A percentile compares a stretch with the other conserved stretches of the same genome.
Evolutionary conservation across 2,888 invertebrate species (phyloP).

Genomic region (Physocephala rufipes): DNA sequence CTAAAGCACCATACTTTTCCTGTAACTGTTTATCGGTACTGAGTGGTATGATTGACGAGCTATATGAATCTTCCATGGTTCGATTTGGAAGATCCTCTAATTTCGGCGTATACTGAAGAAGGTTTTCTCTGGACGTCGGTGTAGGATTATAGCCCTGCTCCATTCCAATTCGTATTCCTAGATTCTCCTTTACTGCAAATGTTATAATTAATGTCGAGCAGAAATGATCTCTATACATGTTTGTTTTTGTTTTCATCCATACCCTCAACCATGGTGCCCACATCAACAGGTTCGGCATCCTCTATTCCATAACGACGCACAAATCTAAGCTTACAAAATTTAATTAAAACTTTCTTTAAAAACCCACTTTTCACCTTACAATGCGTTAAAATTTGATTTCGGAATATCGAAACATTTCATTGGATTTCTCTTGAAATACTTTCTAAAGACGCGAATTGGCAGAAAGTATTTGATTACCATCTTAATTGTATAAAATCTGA

Average conservation of each 20-base stretch:
- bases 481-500: too few species aligned
- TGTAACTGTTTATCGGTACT: constrained; percentile 69
- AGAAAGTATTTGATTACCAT: too few species aligned
- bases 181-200: constrained; percentile 45
- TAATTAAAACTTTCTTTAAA: not conserved
- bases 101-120: constrained; percentile 69
- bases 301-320: constrained; percentile 40
- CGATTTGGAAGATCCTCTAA: constrained; percentile 71
- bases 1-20: constrained; percentile 72
- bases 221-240: not conserved
- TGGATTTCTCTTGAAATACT: too few species aligned
- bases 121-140: constrained; percentile 67
- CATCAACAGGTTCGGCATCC: constrained; percentile 36
- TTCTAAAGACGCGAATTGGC: too few species aligned
- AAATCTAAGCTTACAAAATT: not conserved
- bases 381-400: too few species aligned
- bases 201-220: too few species aligned
- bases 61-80: constrained; percentile 74
- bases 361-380: too few species aligned
- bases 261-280: constrained; percentile 44
- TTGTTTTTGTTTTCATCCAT: not conserved
- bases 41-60: constrained; percentile 74
- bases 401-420: too few species aligned
- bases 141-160: constrained; percentile 65
- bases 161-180: constrained; percentile 59